Evolutionary conservation across 2,888 invertebrate species (phyloP).

Genomic region (Drosophila robusta): DNA sequence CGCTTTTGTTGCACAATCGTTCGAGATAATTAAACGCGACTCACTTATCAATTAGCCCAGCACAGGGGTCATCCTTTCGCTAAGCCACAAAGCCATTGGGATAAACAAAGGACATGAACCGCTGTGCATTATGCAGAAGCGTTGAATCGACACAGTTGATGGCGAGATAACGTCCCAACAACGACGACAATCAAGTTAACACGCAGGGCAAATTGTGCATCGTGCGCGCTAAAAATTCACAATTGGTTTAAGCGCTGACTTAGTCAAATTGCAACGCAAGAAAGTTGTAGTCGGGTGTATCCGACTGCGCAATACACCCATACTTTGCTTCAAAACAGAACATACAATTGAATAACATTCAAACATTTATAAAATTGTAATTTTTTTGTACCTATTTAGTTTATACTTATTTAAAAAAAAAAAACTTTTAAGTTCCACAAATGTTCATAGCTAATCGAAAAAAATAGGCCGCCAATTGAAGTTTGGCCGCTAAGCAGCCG

Average conservation of each 20-base stretch:
- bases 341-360: too few relatives aligned
- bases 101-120: constrained; percentile 2
- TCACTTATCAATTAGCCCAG: constrained; percentile 20
- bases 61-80: not conserved
- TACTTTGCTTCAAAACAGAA: too few relatives aligned
- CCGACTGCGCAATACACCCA: too few relatives aligned
- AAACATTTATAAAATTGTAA: too few relatives aligned
- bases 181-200: not conserved
- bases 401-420: too few relatives aligned
- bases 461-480: too few relatives aligned
- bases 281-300: too few relatives aligned
- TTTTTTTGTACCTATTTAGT: too few relatives aligned
- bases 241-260: constrained; percentile 2
- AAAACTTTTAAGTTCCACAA: too few relatives aligned
- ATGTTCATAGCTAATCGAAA: too few relatives aligned
- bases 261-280: not conserved
- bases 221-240: constrained; percentile 6
- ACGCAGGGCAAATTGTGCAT: not conserved
- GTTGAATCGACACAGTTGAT: constrained; percentile 7
- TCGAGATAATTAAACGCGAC: constrained; percentile 4
- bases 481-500: too few relatives aligned
- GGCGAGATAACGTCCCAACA: not conserved
- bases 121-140: constrained; percentile 8
- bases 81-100: not conserved
- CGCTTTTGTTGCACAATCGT: constrained; percentile 3